Percentiles rank a stretch among this genome's conserved stretches.
These are phyloP conservation scores for Parochlus steinenii DNA, from an alignment of 2,888 invertebrate genomes.

Conservation along the genomic window DNA sequence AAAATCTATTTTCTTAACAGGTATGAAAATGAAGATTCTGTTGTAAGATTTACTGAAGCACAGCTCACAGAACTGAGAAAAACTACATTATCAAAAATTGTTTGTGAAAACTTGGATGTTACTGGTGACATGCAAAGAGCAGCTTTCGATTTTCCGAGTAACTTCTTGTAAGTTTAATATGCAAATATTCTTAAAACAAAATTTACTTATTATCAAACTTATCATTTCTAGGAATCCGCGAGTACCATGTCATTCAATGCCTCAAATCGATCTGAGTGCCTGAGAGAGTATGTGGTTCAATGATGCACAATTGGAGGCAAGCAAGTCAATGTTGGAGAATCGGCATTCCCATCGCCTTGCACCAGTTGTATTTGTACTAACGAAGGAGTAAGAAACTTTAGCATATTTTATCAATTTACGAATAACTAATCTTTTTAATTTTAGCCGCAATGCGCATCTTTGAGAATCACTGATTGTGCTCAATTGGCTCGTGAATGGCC, in stretches of 20 bases:
- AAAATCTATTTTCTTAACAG: slow-evolving; percentile 24
- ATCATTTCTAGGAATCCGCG: slow-evolving; percentile 53
- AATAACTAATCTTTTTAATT: too few relatives aligned
- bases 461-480: slow-evolving; percentile 74
- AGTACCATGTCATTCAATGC: slow-evolving; percentile 66
- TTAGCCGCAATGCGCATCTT: slow-evolving; percentile 75
- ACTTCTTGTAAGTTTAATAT: slow-evolving; percentile 49
- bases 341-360: slow-evolving; percentile 78
- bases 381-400: slow-evolving; percentile 51
- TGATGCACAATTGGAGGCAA: slow-evolving; percentile 71
- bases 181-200: not conserved
- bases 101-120: slow-evolving; percentile 81
- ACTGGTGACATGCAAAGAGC: slow-evolving; percentile 75
- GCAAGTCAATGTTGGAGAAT: slow-evolving; percentile 62
- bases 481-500: slow-evolving; percentile 70
- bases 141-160: slow-evolving; percentile 78
- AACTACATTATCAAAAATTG: slow-evolving; percentile 62
- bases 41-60: slow-evolving; percentile 62
- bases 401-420: too few relatives aligned
- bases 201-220: slow-evolving; percentile 2
- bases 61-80: slow-evolving; percentile 82
- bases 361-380: slow-evolving; percentile 74
- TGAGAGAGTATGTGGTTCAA: slow-evolving; percentile 62
- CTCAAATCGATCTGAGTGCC: slow-evolving; percentile 61
- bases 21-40: slow-evolving; percentile 75